Evolutionary conservation across 1,140 invertebrate genomes (phyloP), one percentile per base, ranked within the genome.

Genomic region (Ips typographus): DNA sequence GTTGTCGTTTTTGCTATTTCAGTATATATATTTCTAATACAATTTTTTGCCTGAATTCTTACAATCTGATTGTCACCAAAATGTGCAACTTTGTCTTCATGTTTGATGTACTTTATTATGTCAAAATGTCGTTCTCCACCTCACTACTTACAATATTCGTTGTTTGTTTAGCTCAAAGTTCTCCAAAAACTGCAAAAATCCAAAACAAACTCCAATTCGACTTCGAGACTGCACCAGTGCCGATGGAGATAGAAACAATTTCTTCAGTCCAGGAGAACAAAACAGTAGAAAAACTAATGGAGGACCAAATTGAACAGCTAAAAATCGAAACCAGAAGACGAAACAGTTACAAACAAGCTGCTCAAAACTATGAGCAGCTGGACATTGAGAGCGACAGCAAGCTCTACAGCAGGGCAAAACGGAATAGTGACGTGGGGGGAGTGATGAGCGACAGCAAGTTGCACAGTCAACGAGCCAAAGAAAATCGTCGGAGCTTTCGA

Each of bases 271-370:
- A 22, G 22, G 72, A 75, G 64, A 71, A 74, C 68, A 77, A 78
- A 74, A 75, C 71, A 42, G 67, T 76, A 3, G 76, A 78, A 5
- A 72, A 61, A 47, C 57, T 79, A 22, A 79, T 79, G 77, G 72
- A 77, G 4, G 74, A 80, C 58, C 78, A 79, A 58, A 65, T 79
- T 3, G 77, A 79, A 55, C 74, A 75, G n/a, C 61, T 79, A 41
- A 74, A 75, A 60, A 37, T 73, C 4, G 78, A 80, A 57, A 74
- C 77, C 0, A 66, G 72, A 39, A 49, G 79, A 38, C 56, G 78
- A 44, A 77, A 80, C 59, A 80, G 79, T 62, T 79, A 80, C 52
- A 79, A 78, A 71, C 74, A 73, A 4, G 75, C 77, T 5, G 77
- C 78, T 44, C 72, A 73, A 40, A 76, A 78, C 63, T 77, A 72